Conservation (phyloP, 2,797 vertebrate species). For the Phrynocephalus vlangalii region DNA sequence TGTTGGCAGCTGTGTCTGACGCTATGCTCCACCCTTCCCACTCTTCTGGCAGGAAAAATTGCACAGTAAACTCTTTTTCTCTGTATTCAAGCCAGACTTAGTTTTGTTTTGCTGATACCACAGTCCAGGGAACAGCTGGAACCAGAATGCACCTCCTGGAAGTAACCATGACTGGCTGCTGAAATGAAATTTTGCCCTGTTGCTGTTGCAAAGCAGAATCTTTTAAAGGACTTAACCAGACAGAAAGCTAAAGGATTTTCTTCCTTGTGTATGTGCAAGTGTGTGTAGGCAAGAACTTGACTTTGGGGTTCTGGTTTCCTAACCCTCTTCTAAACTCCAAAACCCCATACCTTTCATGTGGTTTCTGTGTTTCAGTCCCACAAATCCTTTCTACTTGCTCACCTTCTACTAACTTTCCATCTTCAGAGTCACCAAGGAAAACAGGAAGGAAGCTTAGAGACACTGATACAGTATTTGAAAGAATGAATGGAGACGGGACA, state of each 20-base stretch:
- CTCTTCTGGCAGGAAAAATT: constrained; percentile 59
- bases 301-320: not conserved
- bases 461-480: not conserved
- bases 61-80: constrained; percentile 55
- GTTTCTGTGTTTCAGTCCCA: not conserved
- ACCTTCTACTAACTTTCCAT: not conserved
- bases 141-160: constrained; percentile 20
- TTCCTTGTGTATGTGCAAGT: not conserved
- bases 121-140: constrained; percentile 47
- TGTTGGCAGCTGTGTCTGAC: constrained; percentile 68
- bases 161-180: constrained; percentile 32
- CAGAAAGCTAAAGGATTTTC: constrained; percentile 15
- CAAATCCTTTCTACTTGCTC: not conserved
- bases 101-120: constrained; percentile 63
- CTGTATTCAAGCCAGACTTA: constrained; percentile 53
- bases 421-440: not conserved
- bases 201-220: not conserved
- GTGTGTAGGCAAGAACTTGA: not conserved
- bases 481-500: not conserved
- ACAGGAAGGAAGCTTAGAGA: not conserved
- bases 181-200: constrained; percentile 15
- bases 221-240: not conserved
- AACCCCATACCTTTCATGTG: not conserved
- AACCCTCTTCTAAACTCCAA: not conserved
- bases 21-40: constrained; percentile 41